Conservation (phyloP, 2,888 invertebrate genomes). For the Eucera pruinosa region DNA sequence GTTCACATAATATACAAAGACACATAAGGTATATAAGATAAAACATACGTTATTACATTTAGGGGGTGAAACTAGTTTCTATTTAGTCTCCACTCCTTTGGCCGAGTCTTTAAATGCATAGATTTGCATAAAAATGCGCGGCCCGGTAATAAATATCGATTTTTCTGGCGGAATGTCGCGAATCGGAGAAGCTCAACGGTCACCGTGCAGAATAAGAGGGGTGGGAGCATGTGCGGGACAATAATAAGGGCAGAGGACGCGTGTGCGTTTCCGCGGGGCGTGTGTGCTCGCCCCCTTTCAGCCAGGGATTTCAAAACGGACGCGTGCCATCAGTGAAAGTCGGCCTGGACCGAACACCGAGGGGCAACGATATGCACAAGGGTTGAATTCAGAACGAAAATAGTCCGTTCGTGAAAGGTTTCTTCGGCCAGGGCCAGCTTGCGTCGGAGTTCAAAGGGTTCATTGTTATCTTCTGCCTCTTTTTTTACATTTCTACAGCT, state of each 20-base stretch:
- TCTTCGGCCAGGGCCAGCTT: slow-evolving; percentile 59
- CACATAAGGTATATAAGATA: too few relatives aligned
- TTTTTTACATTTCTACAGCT: slow-evolving; percentile 13
- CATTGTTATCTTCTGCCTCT: slow-evolving; percentile 54
- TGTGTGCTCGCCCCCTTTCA: slow-evolving; percentile 64
- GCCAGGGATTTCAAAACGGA: slow-evolving; percentile 68
- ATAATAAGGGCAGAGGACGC: slow-evolving; percentile 66
- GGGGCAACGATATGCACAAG: slow-evolving; percentile 64
- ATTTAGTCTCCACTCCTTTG: too few relatives aligned
- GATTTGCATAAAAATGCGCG: background rate
- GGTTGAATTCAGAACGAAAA: slow-evolving; percentile 66
- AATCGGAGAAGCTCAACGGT: slow-evolving; percentile 64
- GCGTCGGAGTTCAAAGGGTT: slow-evolving; percentile 54
- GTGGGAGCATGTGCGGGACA: slow-evolving; percentile 66
- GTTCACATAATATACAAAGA: too few relatives aligned
- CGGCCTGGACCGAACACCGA: slow-evolving; percentile 66
- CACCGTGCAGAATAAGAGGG: slow-evolving; percentile 52
- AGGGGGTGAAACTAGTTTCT: too few relatives aligned
- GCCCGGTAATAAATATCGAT: slow-evolving; percentile 32
- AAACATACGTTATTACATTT: too few relatives aligned
- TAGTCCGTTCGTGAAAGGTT: slow-evolving; percentile 63
- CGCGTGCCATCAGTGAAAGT: slow-evolving; percentile 78
- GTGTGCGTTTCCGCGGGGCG: slow-evolving; percentile 68
- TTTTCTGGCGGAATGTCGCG: slow-evolving; percentile 4
- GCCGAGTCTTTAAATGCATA: too few relatives aligned